Conservation (phyloP, 2,888 invertebrate species). For the Hydrotaea cyrtoneurina region DNA sequence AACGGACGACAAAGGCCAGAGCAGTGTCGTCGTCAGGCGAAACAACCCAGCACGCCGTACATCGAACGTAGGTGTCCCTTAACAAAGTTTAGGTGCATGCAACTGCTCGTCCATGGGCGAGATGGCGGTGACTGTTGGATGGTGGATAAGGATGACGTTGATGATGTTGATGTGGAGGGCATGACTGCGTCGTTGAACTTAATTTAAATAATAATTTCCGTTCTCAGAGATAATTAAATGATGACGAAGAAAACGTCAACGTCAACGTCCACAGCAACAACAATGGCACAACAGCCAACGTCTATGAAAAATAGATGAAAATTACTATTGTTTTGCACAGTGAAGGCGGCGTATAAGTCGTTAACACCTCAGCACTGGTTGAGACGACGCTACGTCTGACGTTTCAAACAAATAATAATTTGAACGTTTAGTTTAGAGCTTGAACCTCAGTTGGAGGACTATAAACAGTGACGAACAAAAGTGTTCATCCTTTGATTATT, state of each 20-base stretch:
- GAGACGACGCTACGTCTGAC: too few species aligned
- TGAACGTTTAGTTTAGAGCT: too few species aligned
- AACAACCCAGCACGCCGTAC: too few species aligned
- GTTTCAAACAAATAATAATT: too few species aligned
- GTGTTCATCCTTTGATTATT: too few species aligned
- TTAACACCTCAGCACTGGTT: not conserved
- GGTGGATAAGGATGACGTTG: constrained; percentile 44
- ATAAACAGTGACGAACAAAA: too few species aligned
- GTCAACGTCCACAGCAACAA: not conserved
- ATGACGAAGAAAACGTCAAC: not conserved
- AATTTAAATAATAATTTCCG: constrained; percentile 64
- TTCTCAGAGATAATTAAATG: constrained; percentile 64
- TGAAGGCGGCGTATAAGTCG: not conserved
- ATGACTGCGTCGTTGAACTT: constrained; percentile 56
- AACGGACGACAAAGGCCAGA: constrained; percentile 15
- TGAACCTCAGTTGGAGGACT: too few species aligned
- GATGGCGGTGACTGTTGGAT: not conserved
- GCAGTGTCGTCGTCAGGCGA: too few species aligned
- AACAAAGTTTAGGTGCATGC: constrained; percentile 54
- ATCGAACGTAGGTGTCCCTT: constrained; percentile 59
- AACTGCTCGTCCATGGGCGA: constrained; percentile 30
- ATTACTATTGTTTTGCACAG: constrained; percentile 5
- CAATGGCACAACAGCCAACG: not conserved
- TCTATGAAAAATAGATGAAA: not conserved
- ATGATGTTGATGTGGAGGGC: constrained; percentile 49